These are phyloP conservation scores for Misgurnus mizolepis DNA, from an alignment of 2,113 vertebrate species.

Conservation along the genomic window DNA sequence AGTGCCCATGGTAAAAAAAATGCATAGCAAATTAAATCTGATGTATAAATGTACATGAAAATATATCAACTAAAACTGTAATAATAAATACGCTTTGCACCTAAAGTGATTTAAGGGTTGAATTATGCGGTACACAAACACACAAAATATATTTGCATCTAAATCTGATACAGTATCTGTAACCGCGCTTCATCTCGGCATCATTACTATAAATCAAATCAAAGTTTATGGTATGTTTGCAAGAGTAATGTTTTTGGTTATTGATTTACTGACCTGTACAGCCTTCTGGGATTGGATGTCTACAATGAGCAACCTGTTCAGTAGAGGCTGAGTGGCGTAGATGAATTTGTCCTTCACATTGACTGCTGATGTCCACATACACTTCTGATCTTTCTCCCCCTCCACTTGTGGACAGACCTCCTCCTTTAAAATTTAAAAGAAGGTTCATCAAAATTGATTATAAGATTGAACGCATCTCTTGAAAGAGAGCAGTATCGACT, in stretches of 20 bases:
- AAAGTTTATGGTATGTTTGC: background rate
- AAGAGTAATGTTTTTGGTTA: background rate
- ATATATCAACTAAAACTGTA: background rate
- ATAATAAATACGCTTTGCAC: background rate
- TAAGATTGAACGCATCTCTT: no score
- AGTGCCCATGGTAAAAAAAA: no score
- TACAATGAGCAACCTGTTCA: slow-evolving; percentile 90
- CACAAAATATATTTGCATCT: background rate
- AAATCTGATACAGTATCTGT: no score
- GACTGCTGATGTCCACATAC: slow-evolving; percentile 92
- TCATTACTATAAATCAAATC: background rate
- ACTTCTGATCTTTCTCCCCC: slow-evolving; percentile 79
- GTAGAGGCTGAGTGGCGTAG: slow-evolving; percentile 87
- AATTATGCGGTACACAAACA: slow-evolving; percentile 5
- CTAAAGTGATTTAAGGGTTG: background rate
- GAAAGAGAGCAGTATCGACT: no score
- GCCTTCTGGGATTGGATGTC: slow-evolving; percentile 97
- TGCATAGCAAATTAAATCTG: no score
- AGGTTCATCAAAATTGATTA: background rate
- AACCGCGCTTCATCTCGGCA: background rate
- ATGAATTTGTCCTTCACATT: slow-evolving; percentile 97
- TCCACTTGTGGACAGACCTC: slow-evolving; percentile 89
- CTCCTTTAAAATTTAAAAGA: slow-evolving; percentile 73
- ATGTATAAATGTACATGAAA: background rate
- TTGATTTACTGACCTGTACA: slow-evolving; percentile 80